Evolutionary conservation across 2,113 vertebrate species (phyloP).

Genomic region (Hipposideros armiger): DNA sequence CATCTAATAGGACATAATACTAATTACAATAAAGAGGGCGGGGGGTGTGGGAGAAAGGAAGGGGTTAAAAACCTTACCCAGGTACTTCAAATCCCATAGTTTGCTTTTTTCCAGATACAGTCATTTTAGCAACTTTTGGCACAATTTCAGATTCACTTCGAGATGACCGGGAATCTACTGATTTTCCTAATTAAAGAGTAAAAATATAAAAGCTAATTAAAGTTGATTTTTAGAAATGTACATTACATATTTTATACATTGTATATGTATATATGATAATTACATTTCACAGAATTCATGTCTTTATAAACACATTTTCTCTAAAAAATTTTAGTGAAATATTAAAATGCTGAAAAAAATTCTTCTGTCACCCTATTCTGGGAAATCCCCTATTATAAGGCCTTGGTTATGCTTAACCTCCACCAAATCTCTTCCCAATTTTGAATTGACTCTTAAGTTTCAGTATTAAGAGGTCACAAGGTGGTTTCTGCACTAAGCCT

Average conservation of each 20-base stretch:
- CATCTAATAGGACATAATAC: constrained; percentile 60
- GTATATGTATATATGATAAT: neutral
- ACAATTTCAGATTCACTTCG: constrained; percentile 94
- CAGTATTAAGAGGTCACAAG: constrained; percentile 76
- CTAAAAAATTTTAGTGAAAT: constrained; percentile 8
- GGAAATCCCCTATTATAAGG: constrained; percentile 72
- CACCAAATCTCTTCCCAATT: constrained; percentile 80
- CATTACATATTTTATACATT: neutral
- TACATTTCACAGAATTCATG: constrained; percentile 26
- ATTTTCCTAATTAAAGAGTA: constrained; percentile 91
- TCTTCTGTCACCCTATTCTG: constrained; percentile 41
- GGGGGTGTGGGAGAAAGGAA: too few relatives aligned
- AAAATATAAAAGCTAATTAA: constrained; percentile 77
- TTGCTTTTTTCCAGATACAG: constrained; percentile 97
- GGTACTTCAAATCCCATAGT: constrained; percentile 98
- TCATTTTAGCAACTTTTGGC: constrained; percentile 98
- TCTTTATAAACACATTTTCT: constrained; percentile 30
- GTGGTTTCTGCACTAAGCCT: constrained; percentile 69
- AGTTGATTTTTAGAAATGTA: constrained; percentile 27
- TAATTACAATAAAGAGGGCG: constrained; percentile 60
- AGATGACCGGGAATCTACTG: constrained; percentile 87
- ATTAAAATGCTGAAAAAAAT: constrained; percentile 59
- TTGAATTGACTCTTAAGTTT: constrained; percentile 81
- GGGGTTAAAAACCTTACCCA: constrained; percentile 88
- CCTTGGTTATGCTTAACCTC: constrained; percentile 58